Conservation (phyloP, 1,140 invertebrate genomes). For the Drosophila ercepeae region DNA sequence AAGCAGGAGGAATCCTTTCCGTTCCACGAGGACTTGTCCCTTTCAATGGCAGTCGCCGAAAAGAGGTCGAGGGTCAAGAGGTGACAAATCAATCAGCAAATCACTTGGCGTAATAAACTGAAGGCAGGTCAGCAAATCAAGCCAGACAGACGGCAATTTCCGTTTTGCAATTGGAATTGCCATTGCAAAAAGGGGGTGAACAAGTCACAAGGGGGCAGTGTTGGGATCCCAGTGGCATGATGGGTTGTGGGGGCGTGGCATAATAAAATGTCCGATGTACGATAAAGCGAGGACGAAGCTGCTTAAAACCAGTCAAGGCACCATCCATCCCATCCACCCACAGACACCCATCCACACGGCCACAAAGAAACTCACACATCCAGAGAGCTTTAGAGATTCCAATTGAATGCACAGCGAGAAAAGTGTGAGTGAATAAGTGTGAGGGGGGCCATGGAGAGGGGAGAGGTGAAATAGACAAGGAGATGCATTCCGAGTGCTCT, state of each 20-base stretch:
- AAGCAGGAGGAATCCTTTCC: neutral
- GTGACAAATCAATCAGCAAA: slow-evolving; percentile 75
- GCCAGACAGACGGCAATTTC: slow-evolving; percentile 77
- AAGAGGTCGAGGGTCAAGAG: slow-evolving; percentile 42
- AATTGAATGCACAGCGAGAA: slow-evolving; percentile 71
- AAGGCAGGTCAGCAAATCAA: slow-evolving; percentile 57
- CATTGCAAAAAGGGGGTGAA: neutral
- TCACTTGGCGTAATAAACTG: slow-evolving; percentile 74
- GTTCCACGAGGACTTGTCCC: neutral
- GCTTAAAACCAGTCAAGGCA: slow-evolving; percentile 46
- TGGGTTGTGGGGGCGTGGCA: slow-evolving; percentile 24
- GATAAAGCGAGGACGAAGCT: slow-evolving; percentile 58
- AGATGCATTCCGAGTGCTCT: slow-evolving; percentile 45
- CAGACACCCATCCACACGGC: neutral
- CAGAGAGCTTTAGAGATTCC: slow-evolving; percentile 57
- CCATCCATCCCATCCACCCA: slow-evolving; percentile 4
- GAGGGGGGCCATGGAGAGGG: neutral
- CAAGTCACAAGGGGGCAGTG: neutral
- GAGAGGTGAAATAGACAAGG: neutral
- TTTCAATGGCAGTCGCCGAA: slow-evolving; percentile 3
- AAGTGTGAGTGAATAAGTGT: slow-evolving; percentile 17
- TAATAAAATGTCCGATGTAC: slow-evolving; percentile 74
- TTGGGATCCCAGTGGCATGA: neutral
- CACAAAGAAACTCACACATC: slow-evolving; percentile 12
- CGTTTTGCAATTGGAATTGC: slow-evolving; percentile 66